phyloP scores from a whole-genome alignment of 2,113 vertebrate genomes.

The Nicator chloris region DNA sequence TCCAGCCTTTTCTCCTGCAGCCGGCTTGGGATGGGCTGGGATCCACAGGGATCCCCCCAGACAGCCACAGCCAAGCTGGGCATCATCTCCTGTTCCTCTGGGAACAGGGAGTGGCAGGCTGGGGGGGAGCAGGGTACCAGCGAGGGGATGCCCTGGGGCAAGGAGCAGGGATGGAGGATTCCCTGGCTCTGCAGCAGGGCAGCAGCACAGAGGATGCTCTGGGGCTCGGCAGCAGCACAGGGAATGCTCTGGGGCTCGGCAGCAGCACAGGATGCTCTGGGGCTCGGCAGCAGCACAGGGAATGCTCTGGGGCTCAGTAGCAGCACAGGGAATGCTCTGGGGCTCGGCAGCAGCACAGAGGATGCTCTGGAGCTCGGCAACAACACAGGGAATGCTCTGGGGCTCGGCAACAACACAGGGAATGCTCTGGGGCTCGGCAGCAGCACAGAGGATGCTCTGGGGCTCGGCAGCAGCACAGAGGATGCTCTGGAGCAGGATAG shows the following conservation, averaged over 20 bases:
- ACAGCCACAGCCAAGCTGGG: neutral
- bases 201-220: neutral
- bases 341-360: accelerated
- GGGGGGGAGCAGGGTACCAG: neutral
- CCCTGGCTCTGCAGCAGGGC: neutral
- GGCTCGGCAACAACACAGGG: accelerated
- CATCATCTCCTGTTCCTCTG: neutral
- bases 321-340: neutral
- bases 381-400: too few relatives aligned
- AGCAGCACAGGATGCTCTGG: too few relatives aligned
- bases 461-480: accelerated
- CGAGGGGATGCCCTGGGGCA: neutral
- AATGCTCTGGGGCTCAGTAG: accelerated
- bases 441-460: neutral
- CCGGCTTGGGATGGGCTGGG: neutral
- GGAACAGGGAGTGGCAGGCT: neutral
- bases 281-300: accelerated
- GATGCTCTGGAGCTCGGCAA: accelerated
- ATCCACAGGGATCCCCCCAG: neutral
- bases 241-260: accelerated
- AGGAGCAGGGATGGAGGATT: neutral
- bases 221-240: neutral
- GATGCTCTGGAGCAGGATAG: neutral
- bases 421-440: neutral
- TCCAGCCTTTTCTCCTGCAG: neutral